Evolutionary conservation across 2,888 invertebrate genomes (phyloP).

Genomic region (Sussaba pulchella): DNA sequence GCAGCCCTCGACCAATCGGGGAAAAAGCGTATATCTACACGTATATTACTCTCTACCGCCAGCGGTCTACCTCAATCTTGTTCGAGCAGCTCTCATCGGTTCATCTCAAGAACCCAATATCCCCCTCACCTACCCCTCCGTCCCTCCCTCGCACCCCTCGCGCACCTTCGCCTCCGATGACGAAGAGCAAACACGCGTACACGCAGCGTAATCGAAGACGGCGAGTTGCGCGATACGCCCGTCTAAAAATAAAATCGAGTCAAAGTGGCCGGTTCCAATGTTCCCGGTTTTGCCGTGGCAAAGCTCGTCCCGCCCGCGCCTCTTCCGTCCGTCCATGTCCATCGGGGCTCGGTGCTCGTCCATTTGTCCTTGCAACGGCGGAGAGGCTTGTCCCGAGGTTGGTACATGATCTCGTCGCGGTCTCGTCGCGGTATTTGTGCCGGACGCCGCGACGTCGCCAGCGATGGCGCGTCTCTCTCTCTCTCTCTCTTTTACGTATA

Average conservation of each 20-base stretch:
- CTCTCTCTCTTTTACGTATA: no score
- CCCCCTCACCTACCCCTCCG: not conserved
- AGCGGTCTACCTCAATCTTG: not conserved
- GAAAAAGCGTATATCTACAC: no score
- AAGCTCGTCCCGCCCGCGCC: no score
- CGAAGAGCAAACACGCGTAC: slow-evolving; percentile 22
- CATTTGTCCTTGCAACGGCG: slow-evolving; percentile 18
- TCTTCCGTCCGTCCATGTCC: slow-evolving; percentile 41
- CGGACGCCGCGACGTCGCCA: slow-evolving; percentile 77
- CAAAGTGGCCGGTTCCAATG: slow-evolving; percentile 23
- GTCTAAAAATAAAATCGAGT: slow-evolving; percentile 61
- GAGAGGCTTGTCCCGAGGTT: slow-evolving; percentile 32
- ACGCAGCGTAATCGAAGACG: slow-evolving; percentile 57
- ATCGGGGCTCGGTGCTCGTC: slow-evolving; percentile 32
- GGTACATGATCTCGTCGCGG: slow-evolving; percentile 58
- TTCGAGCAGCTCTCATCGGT: not conserved
- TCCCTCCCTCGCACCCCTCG: no score
- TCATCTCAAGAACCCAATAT: slow-evolving; percentile 8
- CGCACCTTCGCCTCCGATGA: slow-evolving; percentile 26
- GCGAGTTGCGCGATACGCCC: slow-evolving; percentile 56
- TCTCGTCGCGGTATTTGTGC: slow-evolving; percentile 77
- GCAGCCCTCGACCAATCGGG: slow-evolving; percentile 1
- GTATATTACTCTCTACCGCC: not conserved
- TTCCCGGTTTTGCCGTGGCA: no score
- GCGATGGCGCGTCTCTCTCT: slow-evolving; percentile 51